Conservation (phyloP, 2,113 vertebrate genomes). For the Gyps fulvus region DNA sequence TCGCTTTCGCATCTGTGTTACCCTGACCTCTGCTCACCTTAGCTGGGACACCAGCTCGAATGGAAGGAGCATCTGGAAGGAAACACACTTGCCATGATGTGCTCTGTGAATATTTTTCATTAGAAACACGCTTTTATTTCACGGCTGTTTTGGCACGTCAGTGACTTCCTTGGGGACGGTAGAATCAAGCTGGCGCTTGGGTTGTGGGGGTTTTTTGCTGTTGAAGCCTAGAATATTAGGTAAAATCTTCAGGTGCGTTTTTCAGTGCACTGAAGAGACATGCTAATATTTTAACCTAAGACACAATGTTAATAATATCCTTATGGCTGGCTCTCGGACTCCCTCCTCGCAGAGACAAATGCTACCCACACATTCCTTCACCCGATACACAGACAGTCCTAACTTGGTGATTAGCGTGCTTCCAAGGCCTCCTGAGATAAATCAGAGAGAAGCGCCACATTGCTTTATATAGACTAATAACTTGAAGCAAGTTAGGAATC, state of each 20-base stretch:
- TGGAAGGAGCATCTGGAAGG: not conserved
- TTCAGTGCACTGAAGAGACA: not conserved
- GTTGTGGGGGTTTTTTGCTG: not conserved
- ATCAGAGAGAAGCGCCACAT: not conserved
- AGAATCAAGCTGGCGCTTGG: not conserved
- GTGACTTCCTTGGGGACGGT: not conserved
- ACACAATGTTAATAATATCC: not conserved
- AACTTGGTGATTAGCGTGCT: not conserved
- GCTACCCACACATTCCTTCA: slow-evolving; percentile 28
- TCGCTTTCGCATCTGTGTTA: not conserved
- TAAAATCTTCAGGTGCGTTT: not conserved
- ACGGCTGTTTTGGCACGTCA: not conserved
- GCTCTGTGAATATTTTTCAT: not conserved
- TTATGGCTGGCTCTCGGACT: not conserved
- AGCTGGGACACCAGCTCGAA: not conserved
- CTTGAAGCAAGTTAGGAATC: not conserved
- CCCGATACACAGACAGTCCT: not conserved
- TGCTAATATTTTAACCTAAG: not conserved
- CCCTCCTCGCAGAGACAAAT: not conserved
- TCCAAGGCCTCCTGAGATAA: slow-evolving; percentile 47
- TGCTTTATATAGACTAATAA: slow-evolving; percentile 27
- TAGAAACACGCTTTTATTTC: not conserved
- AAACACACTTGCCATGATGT: not conserved
- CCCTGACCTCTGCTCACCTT: not conserved
- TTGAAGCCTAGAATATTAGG: not conserved